Evolutionary conservation across 2,113 vertebrate genomes (phyloP).

Genomic region (Narcine bancroftii): DNA sequence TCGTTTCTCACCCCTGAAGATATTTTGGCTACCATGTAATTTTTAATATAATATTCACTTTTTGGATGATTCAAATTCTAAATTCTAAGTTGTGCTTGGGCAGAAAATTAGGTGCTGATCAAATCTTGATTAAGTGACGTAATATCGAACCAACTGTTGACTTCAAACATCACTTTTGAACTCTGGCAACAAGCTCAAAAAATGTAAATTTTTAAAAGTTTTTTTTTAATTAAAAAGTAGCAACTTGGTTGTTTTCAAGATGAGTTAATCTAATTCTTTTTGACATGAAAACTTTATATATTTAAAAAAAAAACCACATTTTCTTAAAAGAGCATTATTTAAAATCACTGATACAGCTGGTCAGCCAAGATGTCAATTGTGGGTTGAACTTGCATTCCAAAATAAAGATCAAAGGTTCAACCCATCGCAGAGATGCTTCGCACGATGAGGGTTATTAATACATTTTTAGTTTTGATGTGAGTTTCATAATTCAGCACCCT

Average conservation of each 20-base stretch:
- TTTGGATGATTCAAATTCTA: constrained; percentile 28
- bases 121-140: constrained; percentile 21
- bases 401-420: not conserved
- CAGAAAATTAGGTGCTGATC: constrained; percentile 32
- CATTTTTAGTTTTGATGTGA: not conserved
- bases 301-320: too few species aligned
- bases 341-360: not conserved
- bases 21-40: constrained; percentile 27
- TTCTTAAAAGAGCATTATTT: not conserved
- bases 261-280: not conserved
- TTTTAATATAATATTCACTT: constrained; percentile 25
- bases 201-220: not conserved
- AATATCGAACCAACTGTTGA: not conserved
- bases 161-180: constrained; percentile 1
- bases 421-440: not conserved
- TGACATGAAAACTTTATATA: too few species aligned
- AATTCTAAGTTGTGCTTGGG: constrained; percentile 23
- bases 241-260: not conserved
- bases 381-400: not conserved
- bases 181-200: not conserved
- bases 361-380: not conserved
- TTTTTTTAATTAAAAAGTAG: not conserved
- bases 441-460: not conserved
- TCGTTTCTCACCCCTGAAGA: not conserved
- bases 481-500: not conserved